Evolutionary conservation across 2,113 vertebrate species (phyloP).

Genomic region (Brienomyrus longianalis): DNA sequence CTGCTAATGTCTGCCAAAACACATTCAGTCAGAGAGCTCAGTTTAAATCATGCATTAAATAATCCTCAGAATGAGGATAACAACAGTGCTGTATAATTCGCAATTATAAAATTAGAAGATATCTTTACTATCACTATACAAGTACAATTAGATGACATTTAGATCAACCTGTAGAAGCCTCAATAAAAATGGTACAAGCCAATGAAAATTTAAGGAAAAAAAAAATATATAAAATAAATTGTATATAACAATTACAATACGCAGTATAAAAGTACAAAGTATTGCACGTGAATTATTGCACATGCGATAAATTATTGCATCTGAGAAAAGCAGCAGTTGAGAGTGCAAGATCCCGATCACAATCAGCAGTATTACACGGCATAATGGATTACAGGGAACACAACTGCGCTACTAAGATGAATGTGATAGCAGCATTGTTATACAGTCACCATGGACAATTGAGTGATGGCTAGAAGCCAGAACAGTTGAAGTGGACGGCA

Average conservation of each 20-base stretch:
- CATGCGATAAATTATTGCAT: background rate
- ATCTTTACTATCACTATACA: background rate
- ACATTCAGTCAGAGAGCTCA: background rate
- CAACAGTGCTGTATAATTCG: background rate
- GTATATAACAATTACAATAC: background rate
- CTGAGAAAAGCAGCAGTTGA: background rate
- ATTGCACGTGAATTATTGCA: background rate
- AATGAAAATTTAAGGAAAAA: background rate
- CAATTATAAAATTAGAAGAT: background rate
- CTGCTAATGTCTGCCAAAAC: background rate
- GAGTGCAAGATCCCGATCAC: background rate
- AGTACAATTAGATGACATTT: background rate
- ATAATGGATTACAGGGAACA: background rate
- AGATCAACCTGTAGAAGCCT: background rate
- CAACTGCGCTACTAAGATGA: background rate
- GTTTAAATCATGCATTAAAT: background rate
- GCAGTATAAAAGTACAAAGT: background rate
- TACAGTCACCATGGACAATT: background rate
- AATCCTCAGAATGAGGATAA: background rate
- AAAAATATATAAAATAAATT: background rate
- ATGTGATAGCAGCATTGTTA: background rate
- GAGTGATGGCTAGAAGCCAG: background rate
- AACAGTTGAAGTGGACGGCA: background rate
- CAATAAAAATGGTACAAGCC: background rate
- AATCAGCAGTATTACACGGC: background rate